These are phyloP conservation scores for Dysmachus trigonus DNA, from an alignment of 2,888 invertebrate species.

Conservation along the genomic window DNA sequence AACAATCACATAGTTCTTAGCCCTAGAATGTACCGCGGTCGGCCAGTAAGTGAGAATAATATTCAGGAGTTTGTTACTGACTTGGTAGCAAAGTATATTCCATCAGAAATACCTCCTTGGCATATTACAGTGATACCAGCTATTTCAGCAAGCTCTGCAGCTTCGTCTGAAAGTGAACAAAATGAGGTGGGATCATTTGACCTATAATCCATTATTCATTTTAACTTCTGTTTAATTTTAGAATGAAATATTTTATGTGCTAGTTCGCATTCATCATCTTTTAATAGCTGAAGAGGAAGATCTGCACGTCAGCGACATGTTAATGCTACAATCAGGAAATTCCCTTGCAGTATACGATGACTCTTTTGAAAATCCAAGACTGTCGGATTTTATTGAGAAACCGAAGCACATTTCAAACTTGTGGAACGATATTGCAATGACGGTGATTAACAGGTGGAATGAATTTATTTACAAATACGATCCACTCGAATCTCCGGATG, in stretches of 20 bases:
- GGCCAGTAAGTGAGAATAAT: constrained; percentile 75
- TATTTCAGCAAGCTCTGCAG: constrained; percentile 47
- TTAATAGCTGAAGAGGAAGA: constrained; percentile 76
- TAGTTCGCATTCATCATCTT: constrained; percentile 80
- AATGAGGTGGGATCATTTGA: neutral
- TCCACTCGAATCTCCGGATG: constrained; percentile 75
- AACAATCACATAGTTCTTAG: constrained; percentile 77
- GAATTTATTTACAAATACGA: constrained; percentile 82
- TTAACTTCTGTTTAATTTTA: constrained; percentile 34
- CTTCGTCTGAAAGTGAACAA: constrained; percentile 40
- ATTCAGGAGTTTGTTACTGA: constrained; percentile 84
- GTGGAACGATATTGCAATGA: constrained; percentile 73
- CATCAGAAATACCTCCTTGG: constrained; percentile 79
- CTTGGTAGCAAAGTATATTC: constrained; percentile 79
- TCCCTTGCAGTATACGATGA: constrained; percentile 50
- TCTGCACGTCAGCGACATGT: constrained; percentile 77
- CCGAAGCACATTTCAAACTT: constrained; percentile 74
- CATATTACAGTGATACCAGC: constrained; percentile 79
- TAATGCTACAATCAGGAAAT: constrained; percentile 67
- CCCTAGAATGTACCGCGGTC: constrained; percentile 73
- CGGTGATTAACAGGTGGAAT: constrained; percentile 79
- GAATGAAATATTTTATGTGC: constrained; percentile 69
- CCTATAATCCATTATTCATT: neutral
- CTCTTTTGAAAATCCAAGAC: constrained; percentile 58
- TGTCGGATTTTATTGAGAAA: constrained; percentile 69